Evolutionary conservation across 2,888 invertebrate species (phyloP), one percentile per base, ranked within the genome.

Genomic region (Electrophaes corylata): DNA sequence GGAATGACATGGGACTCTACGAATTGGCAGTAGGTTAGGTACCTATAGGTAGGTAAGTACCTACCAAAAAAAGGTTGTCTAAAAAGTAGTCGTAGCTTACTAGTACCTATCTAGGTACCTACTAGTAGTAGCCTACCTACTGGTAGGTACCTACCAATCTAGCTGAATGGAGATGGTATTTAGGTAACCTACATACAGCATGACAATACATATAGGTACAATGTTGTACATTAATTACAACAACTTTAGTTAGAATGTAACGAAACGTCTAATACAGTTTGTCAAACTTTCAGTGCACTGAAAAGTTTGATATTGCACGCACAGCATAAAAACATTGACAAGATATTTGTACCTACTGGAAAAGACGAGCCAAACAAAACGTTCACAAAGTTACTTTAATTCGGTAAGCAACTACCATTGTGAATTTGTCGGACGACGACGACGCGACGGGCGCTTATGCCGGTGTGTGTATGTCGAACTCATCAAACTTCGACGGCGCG

Each of bases 401-500:
- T 73, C 70, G 79, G 74, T 70, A 71, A 71, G 68, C 65, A 76
- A 75, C 73, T 73, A 75, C 73, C 71, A 78, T 80, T 83, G 83
- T 83, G 75, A 71, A n/a, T n/a, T n/a, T n/a, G n/a, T n/a, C n/a
- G n/a, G 76, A 77, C 64, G 62, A 67, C 72, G 73, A 72, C 71
- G 73, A 37, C 37, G 68, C 67, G 62, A 67, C 73, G 74, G 74
- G 72, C 73, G 76, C 78, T 79, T 76, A 73, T 71, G 69, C 68
- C 73, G 71, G 64, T 75, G 75, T 78, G 73, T 83, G 75, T 78
- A 73, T 83, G 84, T 85, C 84, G 83, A 85, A 85, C 84, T 85
- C 83, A 85, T 85, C 84, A 83, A 86, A 86, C 76, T 85, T 85
- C 70, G 66, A 58, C 72, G 70, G 49, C 14, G 66, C 55, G 70